A percentile compares a stretch with the other conserved stretches of the same genome.
Evolutionary conservation across 2,797 vertebrate genomes (phyloP).

Genomic region (Gallinago solitaria): DNA sequence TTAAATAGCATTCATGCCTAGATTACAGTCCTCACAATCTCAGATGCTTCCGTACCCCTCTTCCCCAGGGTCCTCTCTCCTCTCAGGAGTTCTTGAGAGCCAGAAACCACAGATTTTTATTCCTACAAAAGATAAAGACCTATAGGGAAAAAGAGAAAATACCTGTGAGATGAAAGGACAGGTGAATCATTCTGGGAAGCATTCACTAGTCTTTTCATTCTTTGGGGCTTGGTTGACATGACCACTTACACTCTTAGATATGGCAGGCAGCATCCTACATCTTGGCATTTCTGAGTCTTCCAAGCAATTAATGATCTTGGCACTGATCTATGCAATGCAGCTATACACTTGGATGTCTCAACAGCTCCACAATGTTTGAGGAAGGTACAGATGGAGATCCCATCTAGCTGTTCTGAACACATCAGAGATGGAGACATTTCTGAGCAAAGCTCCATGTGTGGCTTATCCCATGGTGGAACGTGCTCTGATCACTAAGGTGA

Average conservation of each 20-base stretch:
- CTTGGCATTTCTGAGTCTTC: background rate
- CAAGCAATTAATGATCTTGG: background rate
- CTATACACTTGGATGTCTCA: background rate
- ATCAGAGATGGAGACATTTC: background rate
- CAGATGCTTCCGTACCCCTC: accelerated
- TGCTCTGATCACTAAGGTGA: background rate
- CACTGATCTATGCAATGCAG: background rate
- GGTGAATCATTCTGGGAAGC: background rate
- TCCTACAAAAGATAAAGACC: background rate
- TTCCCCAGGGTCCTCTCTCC: accelerated
- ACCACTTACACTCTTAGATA: background rate
- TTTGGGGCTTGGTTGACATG: background rate
- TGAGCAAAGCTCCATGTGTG: background rate
- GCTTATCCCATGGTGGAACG: background rate
- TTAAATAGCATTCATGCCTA: background rate
- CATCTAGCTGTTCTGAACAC: background rate
- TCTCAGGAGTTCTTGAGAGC: background rate
- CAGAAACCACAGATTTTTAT: background rate
- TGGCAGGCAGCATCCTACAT: background rate
- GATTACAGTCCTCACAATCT: background rate
- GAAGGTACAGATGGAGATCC: background rate
- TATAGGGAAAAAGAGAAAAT: background rate
- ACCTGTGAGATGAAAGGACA: background rate
- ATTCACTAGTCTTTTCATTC: background rate
- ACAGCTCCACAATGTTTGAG: background rate